These are phyloP conservation scores for Kradibia gibbosae DNA, from an alignment of 1,140 invertebrate species.

Conservation along the genomic window DNA sequence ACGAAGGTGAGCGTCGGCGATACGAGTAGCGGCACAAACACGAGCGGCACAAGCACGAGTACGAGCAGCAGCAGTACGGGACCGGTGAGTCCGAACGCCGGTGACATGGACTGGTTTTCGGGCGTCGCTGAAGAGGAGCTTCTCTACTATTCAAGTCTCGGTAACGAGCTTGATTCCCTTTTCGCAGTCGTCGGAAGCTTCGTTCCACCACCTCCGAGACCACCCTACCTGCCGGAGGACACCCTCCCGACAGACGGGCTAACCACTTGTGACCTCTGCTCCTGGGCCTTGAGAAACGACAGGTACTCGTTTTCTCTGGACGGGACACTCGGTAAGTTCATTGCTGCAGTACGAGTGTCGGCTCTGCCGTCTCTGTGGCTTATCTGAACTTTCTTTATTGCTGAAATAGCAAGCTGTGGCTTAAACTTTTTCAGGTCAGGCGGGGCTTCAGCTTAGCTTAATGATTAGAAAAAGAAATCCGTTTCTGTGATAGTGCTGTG, in stretches of 20 bases:
- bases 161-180: slow-evolving; percentile 77
- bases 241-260: slow-evolving; percentile 77
- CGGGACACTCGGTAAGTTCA: slow-evolving; percentile 68
- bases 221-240: slow-evolving; percentile 77
- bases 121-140: slow-evolving; percentile 76
- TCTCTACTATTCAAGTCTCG: slow-evolving; percentile 74
- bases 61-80: slow-evolving; percentile 28
- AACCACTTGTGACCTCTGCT: slow-evolving; percentile 81
- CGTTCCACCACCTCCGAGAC: slow-evolving; percentile 79
- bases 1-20: slow-evolving; percentile 65
- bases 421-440: not conserved
- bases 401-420: not conserved
- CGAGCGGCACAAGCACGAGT: slow-evolving; percentile 65
- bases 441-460: not conserved
- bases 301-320: slow-evolving; percentile 71
- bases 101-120: slow-evolving; percentile 69
- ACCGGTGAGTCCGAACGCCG: not conserved
- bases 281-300: slow-evolving; percentile 76
- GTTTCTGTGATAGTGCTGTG: slow-evolving; percentile 1
- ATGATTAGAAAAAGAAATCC: slow-evolving; percentile 1
- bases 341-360: not conserved
- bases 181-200: slow-evolving; percentile 77
- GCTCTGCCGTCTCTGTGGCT: not conserved
- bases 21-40: slow-evolving; percentile 64
- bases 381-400: not conserved